Conservation (phyloP, 2,113 vertebrate species). For the Oncorhynchus clarkii region DNA sequence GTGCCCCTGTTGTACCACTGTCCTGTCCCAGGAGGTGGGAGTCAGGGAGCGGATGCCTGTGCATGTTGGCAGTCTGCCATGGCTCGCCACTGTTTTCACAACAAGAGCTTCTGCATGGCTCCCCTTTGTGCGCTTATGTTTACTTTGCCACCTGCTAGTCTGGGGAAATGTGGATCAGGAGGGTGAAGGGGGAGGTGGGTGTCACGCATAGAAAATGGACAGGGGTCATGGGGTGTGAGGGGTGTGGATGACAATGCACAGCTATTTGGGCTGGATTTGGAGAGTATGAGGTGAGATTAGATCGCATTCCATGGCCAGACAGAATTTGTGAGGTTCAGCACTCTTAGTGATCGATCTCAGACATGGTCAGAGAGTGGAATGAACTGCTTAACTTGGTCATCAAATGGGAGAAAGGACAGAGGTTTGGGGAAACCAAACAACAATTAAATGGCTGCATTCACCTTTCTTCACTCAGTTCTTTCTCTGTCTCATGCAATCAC, state of each 20-base stretch:
- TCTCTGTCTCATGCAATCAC: too few relatives aligned
- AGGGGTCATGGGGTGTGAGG: constrained; percentile 9
- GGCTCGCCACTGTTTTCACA: constrained; percentile 75
- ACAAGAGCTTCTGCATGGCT: constrained; percentile 60
- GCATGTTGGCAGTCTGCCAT: constrained; percentile 61
- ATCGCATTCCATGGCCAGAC: constrained; percentile 49
- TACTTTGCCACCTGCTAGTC: constrained; percentile 77
- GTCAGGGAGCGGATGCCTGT: background rate
- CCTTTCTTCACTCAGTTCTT: background rate
- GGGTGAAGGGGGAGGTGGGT: background rate
- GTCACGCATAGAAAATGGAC: constrained; percentile 31
- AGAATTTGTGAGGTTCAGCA: constrained; percentile 63
- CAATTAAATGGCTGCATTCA: background rate
- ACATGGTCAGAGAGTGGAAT: constrained; percentile 10
- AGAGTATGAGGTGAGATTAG: constrained; percentile 45
- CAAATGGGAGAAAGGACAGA: constrained; percentile 8
- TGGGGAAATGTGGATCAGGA: constrained; percentile 54
- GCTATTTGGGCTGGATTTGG: constrained; percentile 52
- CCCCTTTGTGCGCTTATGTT: constrained; percentile 76
- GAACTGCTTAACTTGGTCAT: constrained; percentile 22
- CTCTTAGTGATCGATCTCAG: constrained; percentile 22
- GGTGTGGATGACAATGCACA: constrained; percentile 43
- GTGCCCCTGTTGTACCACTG: background rate
- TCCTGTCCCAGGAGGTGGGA: background rate
- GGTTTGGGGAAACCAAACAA: background rate